Percentiles rank a stretch among this genome's conserved stretches.
phyloP scores from a whole-genome alignment of 37 sponge, comb jelly and placozoan species.

The Cladorhizidae sp. region DNA sequence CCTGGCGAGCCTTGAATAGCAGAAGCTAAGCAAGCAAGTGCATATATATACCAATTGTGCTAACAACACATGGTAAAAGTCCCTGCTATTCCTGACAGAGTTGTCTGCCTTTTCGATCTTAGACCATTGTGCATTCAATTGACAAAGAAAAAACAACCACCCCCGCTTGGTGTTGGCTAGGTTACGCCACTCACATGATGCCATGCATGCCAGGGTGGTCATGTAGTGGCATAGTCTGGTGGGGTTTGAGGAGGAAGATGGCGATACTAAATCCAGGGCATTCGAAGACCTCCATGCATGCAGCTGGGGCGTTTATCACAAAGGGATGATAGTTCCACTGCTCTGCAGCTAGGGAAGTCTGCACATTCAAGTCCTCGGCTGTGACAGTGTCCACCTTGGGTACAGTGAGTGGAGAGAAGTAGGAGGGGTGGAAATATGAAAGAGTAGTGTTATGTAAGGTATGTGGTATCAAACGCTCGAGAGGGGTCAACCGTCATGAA shows the following conservation, averaged over 20 bases:
- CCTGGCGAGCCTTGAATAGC: too few relatives aligned
- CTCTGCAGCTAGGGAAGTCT: conserved; percentile 17
- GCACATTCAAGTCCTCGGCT: conserved; percentile 61
- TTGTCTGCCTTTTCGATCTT: too few relatives aligned
- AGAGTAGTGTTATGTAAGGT: too few relatives aligned
- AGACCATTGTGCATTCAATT: too few relatives aligned
- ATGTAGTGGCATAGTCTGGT: conserved; percentile 65
- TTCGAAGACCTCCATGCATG: conserved; percentile 70
- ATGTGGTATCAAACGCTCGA: background rate
- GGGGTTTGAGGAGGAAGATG: conserved; percentile 68
- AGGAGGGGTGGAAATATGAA: background rate
- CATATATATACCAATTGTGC: too few relatives aligned
- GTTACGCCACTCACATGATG: conserved; percentile 46
- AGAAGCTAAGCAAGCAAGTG: too few relatives aligned
- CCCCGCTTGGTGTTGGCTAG: background rate
- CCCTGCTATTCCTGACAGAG: too few relatives aligned
- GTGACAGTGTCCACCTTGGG: conserved; percentile 37
- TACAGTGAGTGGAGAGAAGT: background rate
- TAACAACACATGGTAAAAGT: too few relatives aligned
- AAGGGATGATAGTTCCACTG: conserved; percentile 61
- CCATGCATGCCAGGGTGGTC: conserved; percentile 85
- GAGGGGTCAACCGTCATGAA: background rate
- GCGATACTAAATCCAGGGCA: conserved; percentile 55
- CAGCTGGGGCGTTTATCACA: conserved; percentile 35
- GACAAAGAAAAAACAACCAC: too few relatives aligned